Evolutionary conservation across 2,113 vertebrate genomes (phyloP).

Genomic region (Pogona vitticeps): DNA sequence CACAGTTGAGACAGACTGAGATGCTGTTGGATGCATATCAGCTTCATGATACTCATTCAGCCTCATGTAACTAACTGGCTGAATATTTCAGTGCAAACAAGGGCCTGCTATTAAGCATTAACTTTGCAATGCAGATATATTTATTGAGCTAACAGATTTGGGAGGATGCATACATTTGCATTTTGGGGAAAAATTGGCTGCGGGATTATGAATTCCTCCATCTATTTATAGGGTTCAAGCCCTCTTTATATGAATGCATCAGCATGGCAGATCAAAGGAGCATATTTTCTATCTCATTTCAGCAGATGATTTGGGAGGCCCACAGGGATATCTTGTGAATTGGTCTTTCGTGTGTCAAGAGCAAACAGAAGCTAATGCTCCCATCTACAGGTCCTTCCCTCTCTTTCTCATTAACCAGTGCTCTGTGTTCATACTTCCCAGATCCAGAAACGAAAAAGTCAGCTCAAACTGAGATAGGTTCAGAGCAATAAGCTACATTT

Average conservation of each 20-base stretch:
- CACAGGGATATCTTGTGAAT: neutral
- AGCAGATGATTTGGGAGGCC: neutral
- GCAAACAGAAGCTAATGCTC: neutral
- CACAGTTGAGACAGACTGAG: no score
- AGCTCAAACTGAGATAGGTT: neutral
- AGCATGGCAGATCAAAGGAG: conserved; percentile 2
- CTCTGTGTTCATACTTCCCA: neutral
- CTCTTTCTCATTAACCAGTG: neutral
- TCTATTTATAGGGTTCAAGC: neutral
- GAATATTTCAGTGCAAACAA: neutral
- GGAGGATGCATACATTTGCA: neutral
- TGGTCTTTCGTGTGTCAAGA: neutral
- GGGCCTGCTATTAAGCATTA: neutral
- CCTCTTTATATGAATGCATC: neutral
- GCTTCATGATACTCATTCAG: neutral
- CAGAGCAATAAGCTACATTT: neutral
- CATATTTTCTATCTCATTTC: neutral
- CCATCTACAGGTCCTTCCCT: neutral
- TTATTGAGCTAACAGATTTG: neutral
- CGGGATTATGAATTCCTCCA: neutral
- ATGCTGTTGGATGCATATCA: neutral
- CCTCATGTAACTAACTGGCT: neutral
- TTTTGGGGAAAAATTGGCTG: neutral
- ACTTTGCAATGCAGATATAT: neutral
- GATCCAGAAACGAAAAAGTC: neutral